Percentiles rank a stretch among this genome's conserved stretches.
Conservation (phyloP, 2,797 vertebrate genomes). For the Tachyglossus aculeatus region DNA sequence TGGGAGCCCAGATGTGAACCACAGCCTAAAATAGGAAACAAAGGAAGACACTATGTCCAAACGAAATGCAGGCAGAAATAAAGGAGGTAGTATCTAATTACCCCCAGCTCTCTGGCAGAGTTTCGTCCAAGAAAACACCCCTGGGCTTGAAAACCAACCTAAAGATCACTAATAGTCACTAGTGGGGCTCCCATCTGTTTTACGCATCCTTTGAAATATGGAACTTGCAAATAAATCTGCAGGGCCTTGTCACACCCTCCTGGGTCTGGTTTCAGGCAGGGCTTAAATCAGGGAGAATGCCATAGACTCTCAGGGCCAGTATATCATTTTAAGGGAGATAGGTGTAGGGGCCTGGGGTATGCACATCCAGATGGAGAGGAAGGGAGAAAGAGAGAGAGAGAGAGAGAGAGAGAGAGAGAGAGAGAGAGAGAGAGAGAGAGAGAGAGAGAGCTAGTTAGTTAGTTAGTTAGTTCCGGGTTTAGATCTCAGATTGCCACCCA, state of each 20-base stretch:
- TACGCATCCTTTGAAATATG: background rate
- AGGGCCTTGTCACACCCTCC: background rate
- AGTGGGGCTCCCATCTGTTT: background rate
- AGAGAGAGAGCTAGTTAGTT: background rate
- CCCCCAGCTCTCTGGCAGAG: background rate
- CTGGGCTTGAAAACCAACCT: background rate
- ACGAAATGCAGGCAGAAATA: background rate
- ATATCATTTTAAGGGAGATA: no score
- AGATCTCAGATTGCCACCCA: no score
- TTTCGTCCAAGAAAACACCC: slow-evolving; percentile 19
- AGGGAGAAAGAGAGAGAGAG: no score
- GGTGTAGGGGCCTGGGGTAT: no score
- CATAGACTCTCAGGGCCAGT: background rate
- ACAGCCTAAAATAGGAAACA: background rate
- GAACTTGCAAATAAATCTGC: background rate
- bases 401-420: background rate
- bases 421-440: no score
- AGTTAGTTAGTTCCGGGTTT: no score
- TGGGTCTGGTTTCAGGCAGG: background rate
- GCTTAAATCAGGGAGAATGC: background rate
- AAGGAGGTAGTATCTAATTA: background rate
- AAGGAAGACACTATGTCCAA: background rate
- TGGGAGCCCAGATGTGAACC: slow-evolving; percentile 20
- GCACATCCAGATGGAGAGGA: no score
- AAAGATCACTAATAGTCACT: background rate